These are phyloP conservation scores for Pituophis catenifer DNA, from an alignment of 2,113 vertebrate genomes.

Conservation along the genomic window DNA sequence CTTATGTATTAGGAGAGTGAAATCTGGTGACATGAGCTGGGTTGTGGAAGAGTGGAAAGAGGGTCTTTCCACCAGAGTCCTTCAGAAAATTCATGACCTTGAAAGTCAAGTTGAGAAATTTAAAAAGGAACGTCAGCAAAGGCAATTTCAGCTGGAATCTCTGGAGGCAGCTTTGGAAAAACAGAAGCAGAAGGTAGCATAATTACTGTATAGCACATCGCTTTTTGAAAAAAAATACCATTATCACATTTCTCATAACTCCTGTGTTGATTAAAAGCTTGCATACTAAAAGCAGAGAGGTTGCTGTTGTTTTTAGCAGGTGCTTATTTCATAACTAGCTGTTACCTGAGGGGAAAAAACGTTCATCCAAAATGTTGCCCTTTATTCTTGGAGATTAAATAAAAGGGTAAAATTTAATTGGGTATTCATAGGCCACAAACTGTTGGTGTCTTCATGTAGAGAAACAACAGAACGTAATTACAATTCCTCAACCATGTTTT, in stretches of 20 bases:
- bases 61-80: slow-evolving; percentile 81
- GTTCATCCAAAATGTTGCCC: background rate
- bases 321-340: slow-evolving; percentile 7
- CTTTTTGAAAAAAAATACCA: background rate
- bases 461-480: background rate
- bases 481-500: background rate
- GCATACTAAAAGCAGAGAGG: background rate
- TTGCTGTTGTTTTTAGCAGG: background rate
- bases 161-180: slow-evolving; percentile 86
- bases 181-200: slow-evolving; percentile 88
- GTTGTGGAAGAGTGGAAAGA: slow-evolving; percentile 93
- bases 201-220: background rate
- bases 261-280: background rate
- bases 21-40: slow-evolving; percentile 81
- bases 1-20: background rate
- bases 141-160: slow-evolving; percentile 87
- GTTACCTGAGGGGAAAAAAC: background rate
- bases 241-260: background rate
- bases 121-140: slow-evolving; percentile 87
- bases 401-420: background rate
- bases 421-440: background rate
- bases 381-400: background rate
- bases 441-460: background rate
- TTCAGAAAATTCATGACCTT: slow-evolving; percentile 91
- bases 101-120: slow-evolving; percentile 87